Evolutionary conservation across 2,888 invertebrate genomes (phyloP).

Genomic region (Rhagonycha fulva): DNA sequence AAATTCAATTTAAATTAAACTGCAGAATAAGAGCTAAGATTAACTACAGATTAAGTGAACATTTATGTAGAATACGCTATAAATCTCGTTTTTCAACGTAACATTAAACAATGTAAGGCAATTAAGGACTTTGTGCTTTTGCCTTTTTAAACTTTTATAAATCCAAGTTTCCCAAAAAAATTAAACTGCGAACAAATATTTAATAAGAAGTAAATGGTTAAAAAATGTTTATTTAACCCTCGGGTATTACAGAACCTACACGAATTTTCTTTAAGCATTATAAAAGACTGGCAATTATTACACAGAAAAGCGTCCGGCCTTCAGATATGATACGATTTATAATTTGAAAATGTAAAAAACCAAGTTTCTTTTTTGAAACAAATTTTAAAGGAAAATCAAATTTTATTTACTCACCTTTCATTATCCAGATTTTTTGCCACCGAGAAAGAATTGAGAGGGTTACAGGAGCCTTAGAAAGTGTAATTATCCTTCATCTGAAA

Average conservation of each 20-base stretch:
- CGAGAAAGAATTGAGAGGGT: background rate
- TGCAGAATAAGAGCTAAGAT: background rate
- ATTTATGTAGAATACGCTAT: background rate
- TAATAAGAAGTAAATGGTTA: background rate
- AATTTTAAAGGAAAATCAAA: too few relatives aligned
- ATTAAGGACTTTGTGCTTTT: background rate
- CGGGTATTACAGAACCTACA: background rate
- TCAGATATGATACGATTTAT: too few relatives aligned
- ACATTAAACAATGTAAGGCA: background rate
- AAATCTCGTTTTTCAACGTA: background rate
- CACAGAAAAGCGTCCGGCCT: background rate
- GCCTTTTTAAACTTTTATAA: background rate
- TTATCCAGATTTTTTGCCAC: background rate
- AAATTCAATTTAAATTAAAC: background rate
- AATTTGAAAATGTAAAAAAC: too few relatives aligned
- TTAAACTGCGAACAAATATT: background rate
- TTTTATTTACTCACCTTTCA: background rate
- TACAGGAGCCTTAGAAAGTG: too few relatives aligned
- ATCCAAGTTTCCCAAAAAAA: background rate
- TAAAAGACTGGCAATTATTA: background rate
- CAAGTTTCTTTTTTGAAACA: too few relatives aligned
- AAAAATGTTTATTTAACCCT: background rate
- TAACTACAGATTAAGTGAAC: background rate
- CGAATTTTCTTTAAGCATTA: background rate
- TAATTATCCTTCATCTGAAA: background rate